A percentile compares a stretch with the other conserved stretches of the same genome.
Evolutionary conservation across 2,797 vertebrate genomes (phyloP).

Genomic region (Platalea minor): DNA sequence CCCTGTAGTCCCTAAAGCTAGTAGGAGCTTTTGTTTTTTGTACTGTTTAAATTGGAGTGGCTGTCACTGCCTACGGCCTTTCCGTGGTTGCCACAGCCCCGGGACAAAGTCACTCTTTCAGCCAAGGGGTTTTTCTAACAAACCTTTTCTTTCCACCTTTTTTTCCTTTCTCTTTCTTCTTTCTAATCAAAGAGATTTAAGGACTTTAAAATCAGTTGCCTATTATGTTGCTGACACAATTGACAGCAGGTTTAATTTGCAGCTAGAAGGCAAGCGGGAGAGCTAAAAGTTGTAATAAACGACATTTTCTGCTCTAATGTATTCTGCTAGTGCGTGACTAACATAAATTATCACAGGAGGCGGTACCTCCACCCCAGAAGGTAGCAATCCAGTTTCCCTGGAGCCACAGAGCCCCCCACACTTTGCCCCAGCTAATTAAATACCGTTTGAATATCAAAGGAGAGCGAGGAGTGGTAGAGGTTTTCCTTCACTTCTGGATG

Average conservation of each 20-base stretch:
- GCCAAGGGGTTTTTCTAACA: slow-evolving; percentile 31
- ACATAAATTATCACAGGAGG: slow-evolving; percentile 49
- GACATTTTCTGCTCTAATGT: slow-evolving; percentile 45
- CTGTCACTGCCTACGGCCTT: slow-evolving; percentile 24
- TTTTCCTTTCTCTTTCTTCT: slow-evolving; percentile 8
- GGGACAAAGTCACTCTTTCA: slow-evolving; percentile 21
- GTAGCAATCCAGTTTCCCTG: slow-evolving; percentile 17
- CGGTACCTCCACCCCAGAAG: slow-evolving; percentile 26
- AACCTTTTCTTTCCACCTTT: slow-evolving; percentile 25
- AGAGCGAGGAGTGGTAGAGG: slow-evolving; percentile 67
- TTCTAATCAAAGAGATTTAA: slow-evolving; percentile 54
- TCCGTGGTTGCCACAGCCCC: not conserved
- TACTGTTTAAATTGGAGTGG: slow-evolving; percentile 44
- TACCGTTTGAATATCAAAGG: slow-evolving; percentile 84
- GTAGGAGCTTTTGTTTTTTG: slow-evolving; percentile 37
- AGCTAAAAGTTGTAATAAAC: slow-evolving; percentile 60
- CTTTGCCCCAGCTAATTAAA: slow-evolving; percentile 2
- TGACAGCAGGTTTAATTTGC: slow-evolving; percentile 72
- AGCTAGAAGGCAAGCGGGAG: slow-evolving; percentile 55
- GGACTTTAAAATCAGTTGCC: slow-evolving; percentile 58
- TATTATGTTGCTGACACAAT: slow-evolving; percentile 68
- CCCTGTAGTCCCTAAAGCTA: not conserved
- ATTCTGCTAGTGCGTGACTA: slow-evolving; percentile 48
- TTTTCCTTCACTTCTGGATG: slow-evolving; percentile 67
- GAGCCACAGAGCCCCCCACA: not conserved